A percentile compares a stretch with the other conserved stretches of the same genome.
These are phyloP conservation scores for Lindbergichthys nudifrons DNA, from an alignment of 2,797 vertebrate species.

Conservation along the genomic window DNA sequence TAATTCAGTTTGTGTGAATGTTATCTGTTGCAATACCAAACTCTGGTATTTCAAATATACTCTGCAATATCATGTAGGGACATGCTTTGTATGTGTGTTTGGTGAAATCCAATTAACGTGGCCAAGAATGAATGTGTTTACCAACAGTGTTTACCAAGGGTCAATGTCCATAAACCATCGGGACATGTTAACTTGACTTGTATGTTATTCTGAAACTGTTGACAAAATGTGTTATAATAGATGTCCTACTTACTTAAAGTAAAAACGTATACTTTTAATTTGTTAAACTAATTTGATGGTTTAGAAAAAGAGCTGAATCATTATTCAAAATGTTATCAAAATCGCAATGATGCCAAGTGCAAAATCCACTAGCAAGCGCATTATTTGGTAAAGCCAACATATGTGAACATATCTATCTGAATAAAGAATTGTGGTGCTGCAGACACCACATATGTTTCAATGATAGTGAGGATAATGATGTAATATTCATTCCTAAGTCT, in stretches of 20 bases:
- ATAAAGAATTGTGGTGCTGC: too few species aligned
- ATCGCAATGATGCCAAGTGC: too few species aligned
- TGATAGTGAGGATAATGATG: too few species aligned
- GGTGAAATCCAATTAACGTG: not conserved
- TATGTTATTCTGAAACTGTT: not conserved
- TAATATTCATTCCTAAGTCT: too few species aligned
- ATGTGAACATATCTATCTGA: too few species aligned
- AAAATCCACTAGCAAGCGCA: too few species aligned
- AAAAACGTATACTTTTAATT: not conserved
- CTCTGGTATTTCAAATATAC: not conserved
- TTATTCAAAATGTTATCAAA: too few species aligned
- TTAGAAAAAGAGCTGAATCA: slow-evolving; percentile 3
- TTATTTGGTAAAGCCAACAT: too few species aligned
- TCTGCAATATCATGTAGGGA: not conserved
- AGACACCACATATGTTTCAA: too few species aligned
- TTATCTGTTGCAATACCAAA: not conserved
- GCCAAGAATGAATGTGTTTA: not conserved
- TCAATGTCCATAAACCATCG: not conserved
- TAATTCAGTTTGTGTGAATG: not conserved
- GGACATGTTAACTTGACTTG: not conserved
- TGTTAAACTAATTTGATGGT: slow-evolving; percentile 18
- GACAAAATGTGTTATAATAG: not conserved
- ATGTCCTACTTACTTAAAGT: not conserved
- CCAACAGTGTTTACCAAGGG: not conserved
- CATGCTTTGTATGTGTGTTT: not conserved